A percentile compares a stretch with the other conserved stretches of the same genome.
Conservation (phyloP, 2,888 invertebrate species). For the Crossocerus cetratus region DNA sequence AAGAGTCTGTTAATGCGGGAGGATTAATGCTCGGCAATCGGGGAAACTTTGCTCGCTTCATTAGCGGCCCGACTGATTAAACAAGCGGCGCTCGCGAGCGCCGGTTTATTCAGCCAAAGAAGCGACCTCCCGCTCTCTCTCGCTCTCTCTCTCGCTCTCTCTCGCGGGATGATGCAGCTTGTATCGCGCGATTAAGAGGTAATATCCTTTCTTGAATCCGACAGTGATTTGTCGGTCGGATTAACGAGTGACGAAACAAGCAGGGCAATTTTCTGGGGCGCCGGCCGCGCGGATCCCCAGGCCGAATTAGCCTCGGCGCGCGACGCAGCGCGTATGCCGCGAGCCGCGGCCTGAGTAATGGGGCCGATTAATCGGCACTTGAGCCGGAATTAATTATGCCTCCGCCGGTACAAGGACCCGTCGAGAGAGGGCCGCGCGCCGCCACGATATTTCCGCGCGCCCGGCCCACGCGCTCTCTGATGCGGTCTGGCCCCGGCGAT, state of each 20-base stretch:
- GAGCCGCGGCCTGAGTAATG: conserved; percentile 34
- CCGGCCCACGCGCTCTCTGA: no score
- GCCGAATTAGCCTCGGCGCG: conserved; percentile 28
- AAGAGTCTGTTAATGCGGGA: neutral
- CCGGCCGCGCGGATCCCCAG: neutral
- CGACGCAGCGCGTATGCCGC: conserved; percentile 5
- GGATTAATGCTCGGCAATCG: neutral
- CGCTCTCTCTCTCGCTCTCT: no score
- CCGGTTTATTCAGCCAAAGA: neutral
- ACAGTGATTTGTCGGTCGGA: neutral
- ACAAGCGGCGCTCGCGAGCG: neutral
- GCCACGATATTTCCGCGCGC: conserved; percentile 28
- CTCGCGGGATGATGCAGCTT: neutral
- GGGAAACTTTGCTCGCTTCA: neutral
- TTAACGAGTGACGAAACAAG: conserved; percentile 24
- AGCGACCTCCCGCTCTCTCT: neutral
- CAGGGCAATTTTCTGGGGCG: neutral
- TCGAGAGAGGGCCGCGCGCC: neutral
- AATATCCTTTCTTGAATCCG: neutral
- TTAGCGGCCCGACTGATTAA: neutral
- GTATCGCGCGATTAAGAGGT: neutral
- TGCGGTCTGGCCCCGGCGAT: conserved; percentile 28
- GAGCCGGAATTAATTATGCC: conserved; percentile 39
- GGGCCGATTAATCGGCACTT: conserved; percentile 21
- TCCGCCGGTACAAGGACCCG: conserved; percentile 12